phyloP scores from a whole-genome alignment of 1,140 invertebrate species.

The Pomacea maculata region DNA sequence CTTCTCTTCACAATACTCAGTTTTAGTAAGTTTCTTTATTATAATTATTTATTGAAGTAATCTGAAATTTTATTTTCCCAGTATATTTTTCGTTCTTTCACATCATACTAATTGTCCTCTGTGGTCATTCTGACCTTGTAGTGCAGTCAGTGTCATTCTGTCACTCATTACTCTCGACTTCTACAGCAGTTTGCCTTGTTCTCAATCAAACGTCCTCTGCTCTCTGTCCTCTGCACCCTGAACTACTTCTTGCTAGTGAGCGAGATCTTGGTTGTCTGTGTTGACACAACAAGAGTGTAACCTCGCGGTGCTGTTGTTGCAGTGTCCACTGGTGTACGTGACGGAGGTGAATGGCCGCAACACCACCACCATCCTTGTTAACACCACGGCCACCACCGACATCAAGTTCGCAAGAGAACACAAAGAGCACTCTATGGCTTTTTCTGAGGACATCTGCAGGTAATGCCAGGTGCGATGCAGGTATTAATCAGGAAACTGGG shows the following conservation, averaged over 20 bases:
- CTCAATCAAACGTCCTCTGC: background rate
- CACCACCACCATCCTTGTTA: conserved; percentile 43
- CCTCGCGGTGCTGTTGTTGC: conserved; percentile 7
- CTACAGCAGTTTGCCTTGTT: background rate
- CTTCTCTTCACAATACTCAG: no score
- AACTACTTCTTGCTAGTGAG: background rate
- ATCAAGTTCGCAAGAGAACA: conserved; percentile 30
- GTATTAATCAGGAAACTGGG: background rate
- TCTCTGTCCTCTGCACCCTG: background rate
- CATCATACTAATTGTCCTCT: no score
- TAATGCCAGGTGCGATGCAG: conserved; percentile 11
- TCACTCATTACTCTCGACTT: no score
- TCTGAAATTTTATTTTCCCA: no score
- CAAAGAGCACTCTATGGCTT: background rate
- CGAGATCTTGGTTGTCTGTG: background rate
- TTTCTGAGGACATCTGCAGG: conserved; percentile 41
- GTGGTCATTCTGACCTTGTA: no score
- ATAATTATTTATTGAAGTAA: no score
- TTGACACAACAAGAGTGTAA: background rate
- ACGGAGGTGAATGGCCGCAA: conserved; percentile 16
- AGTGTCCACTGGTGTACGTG: conserved; percentile 42
- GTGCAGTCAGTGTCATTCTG: no score
- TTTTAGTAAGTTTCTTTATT: no score
- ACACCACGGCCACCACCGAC: conserved; percentile 43
- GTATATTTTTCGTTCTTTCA: no score